Evolutionary conservation across 2,888 invertebrate species (phyloP), one percentile per base, ranked within the genome.

Genomic region (Aphidoletes aphidimyza): DNA sequence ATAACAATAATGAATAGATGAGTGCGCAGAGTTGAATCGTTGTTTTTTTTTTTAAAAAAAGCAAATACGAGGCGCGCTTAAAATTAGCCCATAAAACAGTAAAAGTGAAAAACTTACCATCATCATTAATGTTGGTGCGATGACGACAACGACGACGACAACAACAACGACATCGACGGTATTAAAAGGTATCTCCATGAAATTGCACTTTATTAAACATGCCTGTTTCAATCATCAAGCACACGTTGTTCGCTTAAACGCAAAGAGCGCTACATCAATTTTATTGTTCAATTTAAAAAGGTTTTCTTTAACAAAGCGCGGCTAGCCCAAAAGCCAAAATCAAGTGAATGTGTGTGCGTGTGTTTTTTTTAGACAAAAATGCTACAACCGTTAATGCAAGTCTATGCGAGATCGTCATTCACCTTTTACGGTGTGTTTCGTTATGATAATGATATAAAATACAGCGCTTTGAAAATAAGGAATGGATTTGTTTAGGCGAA

Each of bases 131-230:
- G 54, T 54, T 54, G 2, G 14, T 22, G 2, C 17, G 47, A 14
- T 9, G n/a, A n/a, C n/a, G n/a, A n/a, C n/a, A n/a, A n/a, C n/a
- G n/a, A n/a, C n/a, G n/a, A n/a, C n/a, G n/a, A n/a, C n/a, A n/a
- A n/a, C n/a, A n/a, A n/a, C n/a, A n/a, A 47, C 8, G 47, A 11
- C 19, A 47, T 17, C 47, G 47, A 19, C 22, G 54, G 5, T 54
- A 54, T 69, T 30, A 69, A 69, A 69, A 30, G 30, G 9, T 19
- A 54, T 26, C n/a, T n/a, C 54, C 69, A 69, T 69, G 69, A 69
- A 69, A 69, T 69, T 69, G 69, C 34, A 69, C 69, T 69, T 30
- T 69, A 69, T 69, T 69, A 69, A 69, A 69, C 26, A 69, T 14
- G 69, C 69, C 34, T n/a, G 69, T 69, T 69, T 69, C 69, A 69